Evolutionary conservation across 2,113 vertebrate species (phyloP).

Genomic region (Eptatretus burgeri): DNA sequence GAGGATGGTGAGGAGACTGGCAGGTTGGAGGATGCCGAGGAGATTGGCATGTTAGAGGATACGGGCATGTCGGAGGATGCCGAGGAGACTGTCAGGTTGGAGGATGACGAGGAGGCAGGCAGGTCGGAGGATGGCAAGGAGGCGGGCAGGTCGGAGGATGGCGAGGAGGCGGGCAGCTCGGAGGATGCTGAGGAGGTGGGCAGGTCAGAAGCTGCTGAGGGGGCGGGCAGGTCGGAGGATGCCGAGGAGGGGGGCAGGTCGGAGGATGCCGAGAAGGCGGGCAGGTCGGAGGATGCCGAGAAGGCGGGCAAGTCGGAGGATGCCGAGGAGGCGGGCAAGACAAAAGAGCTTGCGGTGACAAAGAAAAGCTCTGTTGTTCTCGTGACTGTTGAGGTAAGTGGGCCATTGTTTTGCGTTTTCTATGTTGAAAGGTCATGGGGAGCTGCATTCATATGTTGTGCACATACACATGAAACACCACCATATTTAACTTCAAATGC

Average conservation of each 20-base stretch:
- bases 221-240: neutral
- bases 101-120: conserved; percentile 11
- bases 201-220: neutral
- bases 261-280: neutral
- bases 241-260: neutral
- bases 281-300: neutral
- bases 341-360: too few species aligned
- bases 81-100: conserved; percentile 14
- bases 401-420: too few species aligned
- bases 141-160: conserved; percentile 10
- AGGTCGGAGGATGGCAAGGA: conserved; percentile 8
- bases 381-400: too few species aligned
- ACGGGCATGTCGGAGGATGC: conserved; percentile 15
- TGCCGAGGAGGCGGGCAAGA: neutral
- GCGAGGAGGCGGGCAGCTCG: neutral
- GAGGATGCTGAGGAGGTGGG: neutral
- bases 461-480: too few species aligned
- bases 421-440: too few species aligned
- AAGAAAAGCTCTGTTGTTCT: too few species aligned
- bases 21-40: conserved; percentile 17
- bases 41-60: conserved; percentile 14
- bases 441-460: too few species aligned
- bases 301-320: neutral
- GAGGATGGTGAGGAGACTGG: conserved; percentile 16
- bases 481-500: too few species aligned